Percentiles rank a stretch among this genome's conserved stretches.
Evolutionary conservation across 2,797 vertebrate genomes (phyloP).

Genomic region (Lates japonicus): DNA sequence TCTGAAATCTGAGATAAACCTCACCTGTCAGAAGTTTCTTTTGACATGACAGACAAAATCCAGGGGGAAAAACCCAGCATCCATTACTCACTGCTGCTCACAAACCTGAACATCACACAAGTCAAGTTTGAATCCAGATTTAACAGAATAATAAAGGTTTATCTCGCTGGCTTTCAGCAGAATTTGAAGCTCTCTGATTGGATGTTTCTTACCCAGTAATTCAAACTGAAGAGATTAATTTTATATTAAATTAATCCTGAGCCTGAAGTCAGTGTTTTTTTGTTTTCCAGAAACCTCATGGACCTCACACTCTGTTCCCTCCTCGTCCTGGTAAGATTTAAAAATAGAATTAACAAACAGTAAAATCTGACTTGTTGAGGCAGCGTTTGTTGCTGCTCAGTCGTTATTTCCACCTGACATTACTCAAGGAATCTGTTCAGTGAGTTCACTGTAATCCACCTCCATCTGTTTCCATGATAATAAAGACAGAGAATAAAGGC

Average conservation of each 20-base stretch:
- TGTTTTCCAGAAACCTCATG: slow-evolving; percentile 76
- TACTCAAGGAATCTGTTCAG: slow-evolving; percentile 25
- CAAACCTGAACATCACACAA: too few relatives aligned
- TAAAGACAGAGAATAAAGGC: not conserved
- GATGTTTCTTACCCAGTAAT: not conserved
- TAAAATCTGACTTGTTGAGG: not conserved
- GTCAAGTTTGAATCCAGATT: too few relatives aligned
- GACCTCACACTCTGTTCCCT: slow-evolving; percentile 63
- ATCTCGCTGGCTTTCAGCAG: not conserved
- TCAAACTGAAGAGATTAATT: too few relatives aligned
- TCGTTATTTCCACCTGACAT: not conserved
- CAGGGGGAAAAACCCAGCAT: too few relatives aligned
- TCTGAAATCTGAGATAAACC: too few relatives aligned
- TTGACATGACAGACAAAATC: too few relatives aligned
- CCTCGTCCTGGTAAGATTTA: slow-evolving; percentile 58
- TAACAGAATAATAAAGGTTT: too few relatives aligned
- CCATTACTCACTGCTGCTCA: too few relatives aligned
- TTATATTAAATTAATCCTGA: not conserved
- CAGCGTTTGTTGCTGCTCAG: not conserved
- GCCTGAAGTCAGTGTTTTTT: not conserved
- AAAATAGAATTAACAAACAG: not conserved
- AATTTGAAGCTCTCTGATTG: not conserved
- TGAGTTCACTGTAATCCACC: not conserved
- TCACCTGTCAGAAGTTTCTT: too few relatives aligned
- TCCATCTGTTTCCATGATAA: slow-evolving; percentile 1